phyloP scores from a whole-genome alignment of 2,797 vertebrate species.

The Propithecus deckenii region DNA sequence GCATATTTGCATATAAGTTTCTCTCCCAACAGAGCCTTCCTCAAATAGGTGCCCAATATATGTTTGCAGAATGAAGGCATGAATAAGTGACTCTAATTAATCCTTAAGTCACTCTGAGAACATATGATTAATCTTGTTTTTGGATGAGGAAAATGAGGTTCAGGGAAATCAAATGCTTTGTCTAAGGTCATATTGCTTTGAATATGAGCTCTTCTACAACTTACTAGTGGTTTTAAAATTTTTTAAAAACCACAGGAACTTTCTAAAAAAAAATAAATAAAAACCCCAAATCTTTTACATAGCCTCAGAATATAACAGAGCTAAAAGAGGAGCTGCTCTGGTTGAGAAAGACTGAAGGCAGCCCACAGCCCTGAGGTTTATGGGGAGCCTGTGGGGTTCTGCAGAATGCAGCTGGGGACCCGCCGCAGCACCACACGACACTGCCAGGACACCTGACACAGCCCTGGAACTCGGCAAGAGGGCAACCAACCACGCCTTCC shows the following conservation, averaged over 20 bases:
- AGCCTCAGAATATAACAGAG: background rate
- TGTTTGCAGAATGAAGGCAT: background rate
- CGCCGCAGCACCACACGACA: fast-evolving
- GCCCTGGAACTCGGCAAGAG: background rate
- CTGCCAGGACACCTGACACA: background rate
- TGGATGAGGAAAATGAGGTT: background rate
- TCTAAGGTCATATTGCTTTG: background rate
- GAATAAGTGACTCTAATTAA: background rate
- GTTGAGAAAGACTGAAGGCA: background rate
- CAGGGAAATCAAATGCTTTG: background rate
- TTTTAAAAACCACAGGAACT: background rate
- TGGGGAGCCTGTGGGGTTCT: fast-evolving
- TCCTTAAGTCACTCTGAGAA: background rate
- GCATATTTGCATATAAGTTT: background rate
- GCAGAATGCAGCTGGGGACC: background rate
- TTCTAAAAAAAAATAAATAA: background rate
- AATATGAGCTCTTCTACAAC: background rate
- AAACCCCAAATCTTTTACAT: background rate
- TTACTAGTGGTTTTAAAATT: background rate
- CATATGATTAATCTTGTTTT: background rate
- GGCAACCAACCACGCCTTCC: background rate
- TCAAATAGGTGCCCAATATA: fast-evolving
- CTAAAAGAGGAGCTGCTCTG: background rate
- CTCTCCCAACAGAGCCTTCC: background rate
- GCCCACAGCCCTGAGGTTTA: background rate